These are phyloP conservation scores for Misgurnus mizolepis DNA, from an alignment of 2,113 vertebrate genomes.

Conservation along the genomic window DNA sequence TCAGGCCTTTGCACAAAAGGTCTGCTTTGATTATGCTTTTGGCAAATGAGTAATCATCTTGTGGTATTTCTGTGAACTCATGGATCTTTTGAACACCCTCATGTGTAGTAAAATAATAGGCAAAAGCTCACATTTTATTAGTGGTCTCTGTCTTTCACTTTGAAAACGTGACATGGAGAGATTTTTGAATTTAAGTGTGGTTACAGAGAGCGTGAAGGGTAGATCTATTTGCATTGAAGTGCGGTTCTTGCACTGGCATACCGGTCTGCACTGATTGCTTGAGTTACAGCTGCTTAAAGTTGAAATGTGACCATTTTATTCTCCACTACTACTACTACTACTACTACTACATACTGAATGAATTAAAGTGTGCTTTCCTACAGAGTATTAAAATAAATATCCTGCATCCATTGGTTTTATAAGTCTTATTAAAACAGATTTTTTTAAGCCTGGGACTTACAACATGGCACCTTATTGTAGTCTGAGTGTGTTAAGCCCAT, in stretches of 20 bases:
- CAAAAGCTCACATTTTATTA: neutral
- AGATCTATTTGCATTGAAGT: neutral
- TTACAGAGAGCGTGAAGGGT: neutral
- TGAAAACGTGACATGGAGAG: neutral
- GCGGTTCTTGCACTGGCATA: neutral
- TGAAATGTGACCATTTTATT: too few relatives aligned
- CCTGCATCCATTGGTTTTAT: neutral
- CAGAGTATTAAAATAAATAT: neutral
- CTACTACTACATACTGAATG: neutral
- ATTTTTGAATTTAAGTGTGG: neutral
- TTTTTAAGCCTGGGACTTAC: too few relatives aligned
- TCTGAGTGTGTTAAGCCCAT: too few relatives aligned
- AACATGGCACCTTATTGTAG: too few relatives aligned
- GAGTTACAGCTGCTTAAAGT: neutral
- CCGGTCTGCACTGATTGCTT: neutral
- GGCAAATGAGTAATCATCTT: slow-evolving; percentile 1
- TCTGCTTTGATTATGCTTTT: slow-evolving; percentile 7
- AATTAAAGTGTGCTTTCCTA: neutral
- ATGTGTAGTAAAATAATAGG: neutral
- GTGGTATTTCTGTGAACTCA: neutral
- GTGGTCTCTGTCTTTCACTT: neutral
- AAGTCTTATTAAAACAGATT: too few relatives aligned
- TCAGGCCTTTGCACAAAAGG: slow-evolving; percentile 1
- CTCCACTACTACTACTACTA: too few relatives aligned
- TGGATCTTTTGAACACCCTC: slow-evolving; percentile 9